phyloP scores from a whole-genome alignment of 2,797 vertebrate species.

The Vespertilio murinus region DNA sequence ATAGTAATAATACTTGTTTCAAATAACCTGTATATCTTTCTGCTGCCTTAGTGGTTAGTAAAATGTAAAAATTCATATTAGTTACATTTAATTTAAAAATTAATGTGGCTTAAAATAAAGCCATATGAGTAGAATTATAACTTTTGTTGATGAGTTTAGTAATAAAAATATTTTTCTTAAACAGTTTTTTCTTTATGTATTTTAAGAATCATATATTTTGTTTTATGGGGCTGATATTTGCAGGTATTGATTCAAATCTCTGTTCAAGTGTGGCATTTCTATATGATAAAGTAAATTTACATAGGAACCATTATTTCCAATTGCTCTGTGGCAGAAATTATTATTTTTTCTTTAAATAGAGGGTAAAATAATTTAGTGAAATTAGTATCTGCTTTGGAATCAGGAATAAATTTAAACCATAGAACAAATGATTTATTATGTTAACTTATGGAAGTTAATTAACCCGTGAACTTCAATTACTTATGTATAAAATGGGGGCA shows the following conservation, averaged over 20 bases:
- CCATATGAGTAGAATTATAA: background rate
- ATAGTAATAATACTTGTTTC: background rate
- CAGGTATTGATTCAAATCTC: background rate
- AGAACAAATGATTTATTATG: background rate
- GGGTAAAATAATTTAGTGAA: background rate
- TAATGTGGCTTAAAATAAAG: conserved; percentile 28
- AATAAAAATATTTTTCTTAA: background rate
- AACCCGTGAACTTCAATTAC: background rate
- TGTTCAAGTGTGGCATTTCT: background rate
- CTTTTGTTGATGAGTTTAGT: background rate
- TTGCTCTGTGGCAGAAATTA: background rate
- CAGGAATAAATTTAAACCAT: background rate
- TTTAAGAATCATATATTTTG: background rate
- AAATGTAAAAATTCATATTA: background rate
- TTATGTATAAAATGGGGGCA: background rate
- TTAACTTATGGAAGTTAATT: background rate
- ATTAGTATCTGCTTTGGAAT: background rate
- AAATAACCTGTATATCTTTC: background rate
- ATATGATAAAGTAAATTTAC: background rate
- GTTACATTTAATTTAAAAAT: conserved; percentile 13
- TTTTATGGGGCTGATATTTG: background rate
- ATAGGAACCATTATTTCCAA: background rate
- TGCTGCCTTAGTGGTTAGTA: background rate
- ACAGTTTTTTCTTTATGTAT: background rate
- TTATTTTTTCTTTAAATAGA: background rate